Conservation (phyloP, 2,888 invertebrate species). For the Tiphia femorata region DNA sequence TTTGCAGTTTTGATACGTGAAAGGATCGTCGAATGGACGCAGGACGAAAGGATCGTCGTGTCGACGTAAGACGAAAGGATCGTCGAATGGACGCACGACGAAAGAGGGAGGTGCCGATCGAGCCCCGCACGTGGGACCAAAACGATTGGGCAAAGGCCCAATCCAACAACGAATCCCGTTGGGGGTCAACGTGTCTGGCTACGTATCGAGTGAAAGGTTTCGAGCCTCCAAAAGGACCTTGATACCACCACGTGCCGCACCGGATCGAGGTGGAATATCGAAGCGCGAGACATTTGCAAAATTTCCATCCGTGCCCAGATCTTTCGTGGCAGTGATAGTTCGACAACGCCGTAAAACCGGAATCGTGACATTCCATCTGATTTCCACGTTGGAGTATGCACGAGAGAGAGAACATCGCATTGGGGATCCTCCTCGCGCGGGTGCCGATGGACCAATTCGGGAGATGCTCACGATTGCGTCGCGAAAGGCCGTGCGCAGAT, state of each 20-base stretch:
- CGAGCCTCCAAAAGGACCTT: constrained; percentile 27
- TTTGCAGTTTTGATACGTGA: not conserved
- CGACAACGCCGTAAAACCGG: constrained; percentile 31
- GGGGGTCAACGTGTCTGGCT: constrained; percentile 22
- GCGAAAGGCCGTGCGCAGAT: no score
- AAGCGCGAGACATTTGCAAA: constrained; percentile 15
- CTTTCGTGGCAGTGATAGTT: constrained; percentile 8
- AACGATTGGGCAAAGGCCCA: no score
- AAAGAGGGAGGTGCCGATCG: no score
- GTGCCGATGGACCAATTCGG: no score
- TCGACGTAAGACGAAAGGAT: constrained; percentile 10
- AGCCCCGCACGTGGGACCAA: no score
- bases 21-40: no score
- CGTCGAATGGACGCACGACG: not conserved
- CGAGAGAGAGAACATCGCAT: no score
- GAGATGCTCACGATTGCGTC: no score
- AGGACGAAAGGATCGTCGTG: no score
- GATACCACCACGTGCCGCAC: constrained; percentile 12
- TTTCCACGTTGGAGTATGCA: constrained; percentile 14
- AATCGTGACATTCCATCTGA: constrained; percentile 32
- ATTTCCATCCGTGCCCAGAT: constrained; percentile 19
- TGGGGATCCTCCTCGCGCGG: not conserved
- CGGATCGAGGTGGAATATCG: constrained; percentile 10
- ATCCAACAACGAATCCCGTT: no score
- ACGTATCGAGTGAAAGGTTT: constrained; percentile 12